A percentile compares a stretch with the other conserved stretches of the same genome.
phyloP scores from a whole-genome alignment of 2,797 vertebrate species.

The Adrianichthys oophorus region DNA sequence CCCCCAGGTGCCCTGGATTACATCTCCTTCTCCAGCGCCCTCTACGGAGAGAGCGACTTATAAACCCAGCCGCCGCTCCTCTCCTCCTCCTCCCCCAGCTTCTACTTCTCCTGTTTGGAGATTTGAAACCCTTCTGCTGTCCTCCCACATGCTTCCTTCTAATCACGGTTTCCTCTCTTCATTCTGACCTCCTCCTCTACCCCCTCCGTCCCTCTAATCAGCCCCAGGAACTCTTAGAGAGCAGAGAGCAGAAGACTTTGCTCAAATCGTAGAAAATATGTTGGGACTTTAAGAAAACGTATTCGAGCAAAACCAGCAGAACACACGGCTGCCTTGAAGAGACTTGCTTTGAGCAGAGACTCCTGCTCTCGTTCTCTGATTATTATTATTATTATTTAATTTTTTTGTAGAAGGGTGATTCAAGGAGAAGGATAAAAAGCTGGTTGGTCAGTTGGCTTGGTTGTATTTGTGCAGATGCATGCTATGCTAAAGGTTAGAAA shows the following conservation, averaged over 20 bases:
- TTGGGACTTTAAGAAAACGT: slow-evolving; percentile 34
- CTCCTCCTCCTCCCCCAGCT: slow-evolving; percentile 37
- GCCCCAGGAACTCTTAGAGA: slow-evolving; percentile 36
- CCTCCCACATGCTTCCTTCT: slow-evolving; percentile 35
- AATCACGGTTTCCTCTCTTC: slow-evolving; percentile 36
- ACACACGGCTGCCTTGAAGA: slow-evolving; percentile 34
- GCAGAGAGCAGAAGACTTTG: slow-evolving; percentile 58
- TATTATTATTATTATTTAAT: slow-evolving; percentile 32
- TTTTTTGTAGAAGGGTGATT: slow-evolving; percentile 69
- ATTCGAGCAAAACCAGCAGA: slow-evolving; percentile 45
- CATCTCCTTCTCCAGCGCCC: slow-evolving; percentile 91
- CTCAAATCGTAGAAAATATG: slow-evolving; percentile 41
- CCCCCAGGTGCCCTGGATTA: slow-evolving; percentile 86
- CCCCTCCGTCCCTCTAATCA: slow-evolving; percentile 1
- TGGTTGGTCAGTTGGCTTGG: slow-evolving; percentile 65
- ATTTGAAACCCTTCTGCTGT: slow-evolving; percentile 53
- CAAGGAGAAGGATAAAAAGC: slow-evolving; percentile 59
- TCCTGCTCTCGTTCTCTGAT: slow-evolving; percentile 40
- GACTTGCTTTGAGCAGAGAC: slow-evolving; percentile 51
- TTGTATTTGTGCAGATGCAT: slow-evolving; percentile 76
- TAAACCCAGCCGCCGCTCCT: slow-evolving; percentile 68
- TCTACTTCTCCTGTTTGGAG: slow-evolving; percentile 60
- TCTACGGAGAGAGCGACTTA: slow-evolving; percentile 92
- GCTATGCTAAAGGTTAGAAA: slow-evolving; percentile 65
- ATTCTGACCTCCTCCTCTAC: slow-evolving; percentile 21